These are phyloP conservation scores for Camponotus fellah DNA, from an alignment of 2,888 invertebrate genomes.

Conservation along the genomic window DNA sequence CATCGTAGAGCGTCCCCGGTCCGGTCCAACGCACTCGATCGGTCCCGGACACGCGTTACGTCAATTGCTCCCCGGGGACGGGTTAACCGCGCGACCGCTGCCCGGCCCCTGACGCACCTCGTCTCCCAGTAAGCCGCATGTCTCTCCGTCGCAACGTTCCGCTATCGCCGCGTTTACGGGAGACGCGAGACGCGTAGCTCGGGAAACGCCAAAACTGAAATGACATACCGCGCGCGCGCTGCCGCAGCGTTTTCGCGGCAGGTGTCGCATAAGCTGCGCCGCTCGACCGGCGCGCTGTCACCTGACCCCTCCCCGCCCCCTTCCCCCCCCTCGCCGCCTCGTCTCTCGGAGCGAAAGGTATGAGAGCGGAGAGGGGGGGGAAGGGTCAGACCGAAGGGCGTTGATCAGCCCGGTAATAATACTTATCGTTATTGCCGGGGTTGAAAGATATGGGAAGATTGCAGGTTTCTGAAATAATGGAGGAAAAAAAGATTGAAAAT, in stretches of 20 bases:
- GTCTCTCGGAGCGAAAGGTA: no score
- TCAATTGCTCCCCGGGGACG: conserved; percentile 18
- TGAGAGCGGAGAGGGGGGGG: no score
- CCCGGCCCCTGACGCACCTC: conserved; percentile 68
- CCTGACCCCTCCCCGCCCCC: not conserved
- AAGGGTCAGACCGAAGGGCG: not conserved
- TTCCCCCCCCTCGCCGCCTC: not conserved
- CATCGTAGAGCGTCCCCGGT: conserved; percentile 38
- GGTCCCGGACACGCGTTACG: not conserved
- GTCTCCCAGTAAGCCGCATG: conserved; percentile 75
- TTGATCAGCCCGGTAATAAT: not conserved
- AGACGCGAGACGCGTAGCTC: not conserved
- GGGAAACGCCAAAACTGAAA: conserved; percentile 79
- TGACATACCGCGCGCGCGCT: conserved; percentile 63
- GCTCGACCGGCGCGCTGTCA: not conserved
- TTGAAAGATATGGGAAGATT: not conserved
- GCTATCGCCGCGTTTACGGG: conserved; percentile 52
- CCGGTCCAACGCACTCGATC: conserved; percentile 22
- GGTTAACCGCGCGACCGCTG: conserved; percentile 51
- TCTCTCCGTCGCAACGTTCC: conserved; percentile 66
- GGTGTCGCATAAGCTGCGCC: conserved; percentile 70
- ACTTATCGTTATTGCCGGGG: not conserved
- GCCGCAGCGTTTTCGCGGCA: conserved; percentile 71
- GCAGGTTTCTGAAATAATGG: not conserved
- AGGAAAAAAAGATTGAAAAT: not conserved